These are phyloP conservation scores for Dryocosmus kuriphilus DNA, from an alignment of 2,888 invertebrate species.

Conservation along the genomic window DNA sequence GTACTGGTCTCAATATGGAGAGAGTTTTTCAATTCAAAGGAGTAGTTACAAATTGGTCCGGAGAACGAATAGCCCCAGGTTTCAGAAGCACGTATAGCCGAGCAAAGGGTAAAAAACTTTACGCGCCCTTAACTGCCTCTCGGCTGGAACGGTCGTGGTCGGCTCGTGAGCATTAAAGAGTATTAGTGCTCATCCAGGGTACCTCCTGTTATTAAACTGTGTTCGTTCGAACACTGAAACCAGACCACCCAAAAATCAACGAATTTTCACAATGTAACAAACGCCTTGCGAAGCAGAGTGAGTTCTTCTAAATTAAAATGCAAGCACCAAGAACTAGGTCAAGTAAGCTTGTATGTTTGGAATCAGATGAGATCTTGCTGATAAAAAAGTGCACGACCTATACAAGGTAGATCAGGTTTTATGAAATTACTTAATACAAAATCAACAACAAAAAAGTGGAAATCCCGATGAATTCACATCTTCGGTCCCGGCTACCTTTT, in stretches of 20 bases:
- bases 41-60: conserved; percentile 15
- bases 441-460: too few relatives aligned
- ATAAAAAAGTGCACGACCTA: too few relatives aligned
- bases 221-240: conserved; percentile 43
- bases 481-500: neutral
- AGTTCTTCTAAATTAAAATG: neutral
- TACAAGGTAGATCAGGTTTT: too few relatives aligned
- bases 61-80: conserved; percentile 30
- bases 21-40: conserved; percentile 43
- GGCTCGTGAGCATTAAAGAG: conserved; percentile 51
- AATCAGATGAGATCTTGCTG: too few relatives aligned
- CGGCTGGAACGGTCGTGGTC: conserved; percentile 39
- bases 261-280: conserved; percentile 43
- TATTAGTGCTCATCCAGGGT: conserved; percentile 56
- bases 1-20: neutral
- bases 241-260: conserved; percentile 67
- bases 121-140: conserved; percentile 61
- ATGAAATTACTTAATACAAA: too few relatives aligned
- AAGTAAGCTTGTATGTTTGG: too few relatives aligned
- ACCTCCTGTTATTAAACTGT: conserved; percentile 65
- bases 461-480: neutral
- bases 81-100: conserved; percentile 32
- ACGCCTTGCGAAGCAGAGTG: neutral
- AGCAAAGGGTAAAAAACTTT: conserved; percentile 54
- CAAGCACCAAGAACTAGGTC: too few relatives aligned